These are phyloP conservation scores for Teinopalpus imperialis DNA, from an alignment of 2,888 invertebrate species.

Conservation along the genomic window DNA sequence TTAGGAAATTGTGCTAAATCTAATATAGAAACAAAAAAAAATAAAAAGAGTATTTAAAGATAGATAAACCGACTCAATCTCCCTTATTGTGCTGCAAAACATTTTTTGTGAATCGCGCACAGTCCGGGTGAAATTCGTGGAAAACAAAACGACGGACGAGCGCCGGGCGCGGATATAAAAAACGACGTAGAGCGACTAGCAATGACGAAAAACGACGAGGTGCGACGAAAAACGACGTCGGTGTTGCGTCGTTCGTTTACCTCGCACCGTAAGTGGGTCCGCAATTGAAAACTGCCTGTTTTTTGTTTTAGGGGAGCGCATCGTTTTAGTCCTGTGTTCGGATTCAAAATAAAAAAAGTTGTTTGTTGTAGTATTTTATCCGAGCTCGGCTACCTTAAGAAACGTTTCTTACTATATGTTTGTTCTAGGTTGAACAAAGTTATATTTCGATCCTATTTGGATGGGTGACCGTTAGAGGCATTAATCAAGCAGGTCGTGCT, in stretches of 20 bases:
- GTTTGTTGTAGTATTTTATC: neutral
- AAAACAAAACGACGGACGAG: conserved; percentile 37
- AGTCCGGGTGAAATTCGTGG: conserved; percentile 42
- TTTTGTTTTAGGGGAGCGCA: conserved; percentile 4
- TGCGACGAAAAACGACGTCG: conserved; percentile 21
- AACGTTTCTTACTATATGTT: no score
- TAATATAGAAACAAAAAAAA: neutral
- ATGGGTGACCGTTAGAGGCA: no score
- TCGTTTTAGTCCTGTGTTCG: conserved; percentile 2
- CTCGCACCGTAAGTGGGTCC: conserved; percentile 19
- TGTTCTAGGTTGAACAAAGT: no score
- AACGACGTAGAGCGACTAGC: conserved; percentile 16
- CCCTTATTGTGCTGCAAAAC: conserved; percentile 27
- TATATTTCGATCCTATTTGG: no score
- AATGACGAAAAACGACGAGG: conserved; percentile 20
- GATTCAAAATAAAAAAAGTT: conserved; percentile 3
- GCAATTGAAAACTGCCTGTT: conserved; percentile 23
- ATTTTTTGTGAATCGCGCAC: conserved; percentile 39
- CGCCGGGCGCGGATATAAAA: conserved; percentile 18
- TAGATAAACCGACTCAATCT: conserved; percentile 28
- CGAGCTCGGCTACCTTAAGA: no score
- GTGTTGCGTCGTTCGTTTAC: conserved; percentile 21
- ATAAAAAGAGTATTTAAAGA: conserved; percentile 3
- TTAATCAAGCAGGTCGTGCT: no score
- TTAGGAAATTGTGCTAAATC: neutral